Conservation (phyloP, 2,888 invertebrate species). For the Diplazon laetatorius region DNA sequence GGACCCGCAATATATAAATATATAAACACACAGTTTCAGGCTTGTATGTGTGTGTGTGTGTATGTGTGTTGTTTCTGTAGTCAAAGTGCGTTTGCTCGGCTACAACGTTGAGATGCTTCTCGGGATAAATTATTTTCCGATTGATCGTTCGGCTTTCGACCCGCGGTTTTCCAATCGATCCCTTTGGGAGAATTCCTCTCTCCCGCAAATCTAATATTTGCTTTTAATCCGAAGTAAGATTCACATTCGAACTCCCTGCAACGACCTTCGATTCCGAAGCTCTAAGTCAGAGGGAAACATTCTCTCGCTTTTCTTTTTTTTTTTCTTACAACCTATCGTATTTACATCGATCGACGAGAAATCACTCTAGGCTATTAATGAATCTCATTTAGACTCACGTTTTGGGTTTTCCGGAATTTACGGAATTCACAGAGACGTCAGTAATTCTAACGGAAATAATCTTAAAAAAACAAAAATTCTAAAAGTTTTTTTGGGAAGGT, state of each 20-base stretch:
- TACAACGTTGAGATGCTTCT: background rate
- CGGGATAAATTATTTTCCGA: slow-evolving; percentile 28
- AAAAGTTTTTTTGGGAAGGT: background rate
- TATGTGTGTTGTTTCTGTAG: too few relatives aligned
- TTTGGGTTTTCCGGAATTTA: slow-evolving; percentile 54
- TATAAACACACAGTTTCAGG: too few relatives aligned
- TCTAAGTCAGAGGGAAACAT: slow-evolving; percentile 14
- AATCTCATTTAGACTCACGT: slow-evolving; percentile 36
- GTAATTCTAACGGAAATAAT: too few relatives aligned
- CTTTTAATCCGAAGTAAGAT: slow-evolving; percentile 49
- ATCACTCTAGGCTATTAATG: slow-evolving; percentile 24
- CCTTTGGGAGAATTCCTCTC: background rate
- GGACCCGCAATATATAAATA: too few relatives aligned
- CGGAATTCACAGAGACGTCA: slow-evolving; percentile 10
- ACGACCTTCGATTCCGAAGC: slow-evolving; percentile 1
- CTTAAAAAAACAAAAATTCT: too few relatives aligned
- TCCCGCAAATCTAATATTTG: slow-evolving; percentile 38
- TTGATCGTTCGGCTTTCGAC: background rate
- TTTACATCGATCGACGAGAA: slow-evolving; percentile 51
- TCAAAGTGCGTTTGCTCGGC: too few relatives aligned
- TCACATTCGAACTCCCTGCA: slow-evolving; percentile 7
- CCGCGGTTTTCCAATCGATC: background rate
- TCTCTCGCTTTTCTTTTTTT: slow-evolving; percentile 39
- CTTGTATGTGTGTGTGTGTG: too few relatives aligned
- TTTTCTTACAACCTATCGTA: slow-evolving; percentile 37